Evolutionary conservation across 1,140 invertebrate genomes (phyloP), one percentile per base, ranked within the genome.

Genomic region (Camponotus pennsylvanicus): DNA sequence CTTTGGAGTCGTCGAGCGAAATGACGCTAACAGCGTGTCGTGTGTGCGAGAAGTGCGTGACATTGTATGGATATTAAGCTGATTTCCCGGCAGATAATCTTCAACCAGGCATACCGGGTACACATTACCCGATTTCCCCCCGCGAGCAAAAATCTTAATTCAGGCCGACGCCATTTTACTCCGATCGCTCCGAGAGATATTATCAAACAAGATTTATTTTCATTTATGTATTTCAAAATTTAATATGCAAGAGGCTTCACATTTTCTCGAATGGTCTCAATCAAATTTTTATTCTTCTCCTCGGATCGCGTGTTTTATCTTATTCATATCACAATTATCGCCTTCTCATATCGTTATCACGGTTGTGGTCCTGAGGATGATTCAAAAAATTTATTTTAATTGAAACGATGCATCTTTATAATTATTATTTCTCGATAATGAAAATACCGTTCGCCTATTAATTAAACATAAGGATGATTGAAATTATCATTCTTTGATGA

Each of bases 51-150:
- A 75, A 90, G 92, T 94, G 93, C 93, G 93, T 93, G 93, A 94
- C 94, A 93, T 94, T 95, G 93, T 94, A 94, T 95, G 94, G 93
- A 94, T 95, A 95, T 95, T 93, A 94, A 83, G 94, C 85, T 88
- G 93, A 94, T 95, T 93, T 93, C 89, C 86, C 89, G 89, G 82
- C 59, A 89, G 92, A 94, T 93, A 91, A 88, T 80, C 79, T 55
- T 34, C 45, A 55, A 40, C 75, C 63, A 32, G 52, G 83, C 27
- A 34, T 66, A 70, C 63, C 83, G 57, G 18, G 52, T 55, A 61
- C 34, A 37, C 32, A 42, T 73, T 73, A 77, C 64, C 42, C 86
- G 49, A 32, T 7, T 59, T 88, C 76, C 67, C 80, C 52, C 59
- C 37, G 40, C 76, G 77, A 64, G 88, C 52, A 85, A 86, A 89